These are phyloP conservation scores for Caenorhabditis macrosperma DNA, from an alignment of 2,888 invertebrate species.

Conservation along the genomic window DNA sequence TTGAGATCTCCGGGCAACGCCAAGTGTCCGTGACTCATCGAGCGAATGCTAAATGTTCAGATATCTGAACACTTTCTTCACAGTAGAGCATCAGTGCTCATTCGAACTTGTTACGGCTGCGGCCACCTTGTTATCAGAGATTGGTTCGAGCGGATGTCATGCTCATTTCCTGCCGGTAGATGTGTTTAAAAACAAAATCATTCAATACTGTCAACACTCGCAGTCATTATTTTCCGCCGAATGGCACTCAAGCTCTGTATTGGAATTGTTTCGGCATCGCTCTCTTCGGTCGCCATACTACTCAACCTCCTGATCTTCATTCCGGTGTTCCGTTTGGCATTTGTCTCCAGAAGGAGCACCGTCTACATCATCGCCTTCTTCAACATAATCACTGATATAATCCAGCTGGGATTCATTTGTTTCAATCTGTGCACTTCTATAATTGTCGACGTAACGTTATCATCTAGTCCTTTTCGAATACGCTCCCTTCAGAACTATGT, in stretches of 20 bases:
- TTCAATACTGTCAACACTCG: not conserved
- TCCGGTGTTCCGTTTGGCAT: constrained; percentile 5
- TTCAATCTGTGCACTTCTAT: constrained; percentile 44
- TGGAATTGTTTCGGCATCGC: not conserved
- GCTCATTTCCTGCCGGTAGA: not conserved
- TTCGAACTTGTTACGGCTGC: no score
- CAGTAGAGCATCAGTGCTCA: no score
- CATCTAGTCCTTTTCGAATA: no score
- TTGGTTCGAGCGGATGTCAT: not conserved
- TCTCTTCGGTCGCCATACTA: constrained; percentile 4
- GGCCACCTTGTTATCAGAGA: no score
- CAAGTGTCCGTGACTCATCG: no score
- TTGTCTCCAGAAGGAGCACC: constrained; percentile 2
- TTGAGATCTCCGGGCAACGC: not conserved
- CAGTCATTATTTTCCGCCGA: no score
- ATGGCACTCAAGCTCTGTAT: constrained; percentile 16
- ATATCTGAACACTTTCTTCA: no score
- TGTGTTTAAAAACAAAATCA: no score
- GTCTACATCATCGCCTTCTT: constrained; percentile 55
- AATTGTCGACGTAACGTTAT: not conserved
- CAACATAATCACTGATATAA: constrained; percentile 41
- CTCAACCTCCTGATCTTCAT: constrained; percentile 21
- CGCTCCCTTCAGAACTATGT: constrained; percentile 16
- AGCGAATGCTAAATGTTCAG: no score
- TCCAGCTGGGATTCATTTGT: constrained; percentile 33